Percentiles rank a stretch among this genome's conserved stretches.
These are phyloP conservation scores for Spinus olivaceus DNA, from an alignment of 2,797 vertebrate species.

Conservation along the genomic window DNA sequence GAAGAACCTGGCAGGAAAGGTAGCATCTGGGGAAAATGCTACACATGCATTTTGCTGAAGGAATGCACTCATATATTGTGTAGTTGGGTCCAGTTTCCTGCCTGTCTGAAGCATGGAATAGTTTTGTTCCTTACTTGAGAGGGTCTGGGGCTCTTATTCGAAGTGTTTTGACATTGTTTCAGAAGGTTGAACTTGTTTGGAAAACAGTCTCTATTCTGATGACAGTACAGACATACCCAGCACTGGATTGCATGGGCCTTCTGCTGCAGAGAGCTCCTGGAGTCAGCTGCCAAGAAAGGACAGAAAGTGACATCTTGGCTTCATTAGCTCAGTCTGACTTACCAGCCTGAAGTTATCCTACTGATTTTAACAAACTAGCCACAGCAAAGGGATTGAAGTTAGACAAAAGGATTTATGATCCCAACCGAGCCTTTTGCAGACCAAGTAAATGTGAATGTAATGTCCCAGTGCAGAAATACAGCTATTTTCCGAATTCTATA, in stretches of 20 bases:
- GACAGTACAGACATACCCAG: neutral
- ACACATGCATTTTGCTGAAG: accelerated
- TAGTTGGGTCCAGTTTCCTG: neutral
- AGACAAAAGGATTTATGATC: neutral
- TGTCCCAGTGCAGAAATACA: neutral
- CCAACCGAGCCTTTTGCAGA: neutral
- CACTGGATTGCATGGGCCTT: neutral
- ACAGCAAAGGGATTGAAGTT: neutral
- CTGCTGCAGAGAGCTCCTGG: neutral
- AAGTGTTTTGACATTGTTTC: neutral
- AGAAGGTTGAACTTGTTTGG: neutral
- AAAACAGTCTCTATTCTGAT: neutral
- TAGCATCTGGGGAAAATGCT: neutral
- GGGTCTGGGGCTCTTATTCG: neutral
- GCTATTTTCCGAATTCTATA: neutral
- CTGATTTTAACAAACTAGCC: neutral
- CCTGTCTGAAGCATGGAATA: neutral
- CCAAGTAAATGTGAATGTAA: neutral
- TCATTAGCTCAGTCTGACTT: neutral
- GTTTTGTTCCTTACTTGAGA: neutral
- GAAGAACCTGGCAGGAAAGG: neutral
- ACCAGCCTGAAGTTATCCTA: neutral
- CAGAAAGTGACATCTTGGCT: neutral
- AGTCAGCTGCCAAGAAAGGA: neutral
- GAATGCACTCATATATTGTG: neutral